A percentile compares a stretch with the other conserved stretches of the same genome.
Conservation (phyloP, 1,140 invertebrate species). For the Saccostrea cuccullata region DNA sequence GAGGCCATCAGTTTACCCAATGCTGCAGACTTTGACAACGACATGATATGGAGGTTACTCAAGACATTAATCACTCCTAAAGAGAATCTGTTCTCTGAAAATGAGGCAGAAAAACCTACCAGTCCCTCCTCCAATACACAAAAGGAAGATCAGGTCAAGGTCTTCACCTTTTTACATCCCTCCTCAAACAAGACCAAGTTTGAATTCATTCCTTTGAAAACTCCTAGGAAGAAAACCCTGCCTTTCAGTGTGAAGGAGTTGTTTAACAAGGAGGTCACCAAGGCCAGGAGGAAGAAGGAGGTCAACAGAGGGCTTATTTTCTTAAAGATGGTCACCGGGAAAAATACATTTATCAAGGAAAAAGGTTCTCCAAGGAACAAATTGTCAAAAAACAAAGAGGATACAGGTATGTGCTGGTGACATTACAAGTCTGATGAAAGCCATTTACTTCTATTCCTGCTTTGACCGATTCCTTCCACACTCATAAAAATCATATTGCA, state of each 20-base stretch:
- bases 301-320: slow-evolving; percentile 27
- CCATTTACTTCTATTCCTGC: too few relatives aligned
- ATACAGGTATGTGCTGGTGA: background rate
- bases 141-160: slow-evolving; percentile 40
- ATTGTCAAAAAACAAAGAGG: background rate
- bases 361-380: background rate
- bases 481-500: too few relatives aligned
- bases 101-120: background rate
- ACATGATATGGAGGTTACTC: slow-evolving; percentile 49
- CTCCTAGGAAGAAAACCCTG: slow-evolving; percentile 35
- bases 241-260: slow-evolving; percentile 54
- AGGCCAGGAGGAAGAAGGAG: slow-evolving; percentile 31
- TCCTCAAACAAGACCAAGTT: slow-evolving; percentile 41
- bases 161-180: slow-evolving; percentile 41
- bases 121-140: slow-evolving; percentile 13
- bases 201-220: slow-evolving; percentile 45
- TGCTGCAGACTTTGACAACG: slow-evolving; percentile 41
- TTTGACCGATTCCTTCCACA: too few relatives aligned
- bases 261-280: slow-evolving; percentile 48
- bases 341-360: slow-evolving; percentile 12
- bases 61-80: slow-evolving; percentile 36
- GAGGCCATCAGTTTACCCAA: slow-evolving; percentile 27
- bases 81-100: background rate
- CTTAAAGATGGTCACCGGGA: slow-evolving; percentile 19
- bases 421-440: too few relatives aligned